Evolutionary conservation across 2,113 vertebrate species (phyloP).

Genomic region (Apteryx mantelli): DNA sequence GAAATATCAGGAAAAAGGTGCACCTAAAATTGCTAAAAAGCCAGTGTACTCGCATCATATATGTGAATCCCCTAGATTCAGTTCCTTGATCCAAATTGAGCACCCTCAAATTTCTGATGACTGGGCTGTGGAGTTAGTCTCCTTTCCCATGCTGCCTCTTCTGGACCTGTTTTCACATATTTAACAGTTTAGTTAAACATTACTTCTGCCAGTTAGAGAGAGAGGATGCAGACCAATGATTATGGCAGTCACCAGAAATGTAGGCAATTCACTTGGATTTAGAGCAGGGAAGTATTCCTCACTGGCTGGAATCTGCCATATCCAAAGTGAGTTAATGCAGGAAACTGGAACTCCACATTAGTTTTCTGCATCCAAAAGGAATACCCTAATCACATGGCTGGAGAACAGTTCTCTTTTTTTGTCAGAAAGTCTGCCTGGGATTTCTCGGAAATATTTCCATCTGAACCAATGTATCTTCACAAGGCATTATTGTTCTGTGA

Average conservation of each 20-base stretch:
- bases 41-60: neutral
- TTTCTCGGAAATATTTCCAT: slow-evolving; percentile 9
- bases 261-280: neutral
- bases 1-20: neutral
- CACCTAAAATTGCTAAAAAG: neutral
- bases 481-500: neutral
- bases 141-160: neutral
- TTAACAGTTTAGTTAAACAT: neutral
- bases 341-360: neutral
- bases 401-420: neutral
- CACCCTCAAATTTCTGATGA: neutral
- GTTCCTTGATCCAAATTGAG: neutral
- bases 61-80: neutral
- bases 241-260: neutral
- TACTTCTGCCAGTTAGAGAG: neutral
- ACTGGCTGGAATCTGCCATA: neutral
- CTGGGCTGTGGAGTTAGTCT: neutral
- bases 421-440: slow-evolving; percentile 8
- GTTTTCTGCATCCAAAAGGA: neutral
- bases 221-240: neutral
- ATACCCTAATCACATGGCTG: neutral
- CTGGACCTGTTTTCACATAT: neutral
- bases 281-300: neutral
- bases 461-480: neutral
- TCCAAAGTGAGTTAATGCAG: neutral